Conservation (phyloP, 2,888 invertebrate species). For the Sarcophaga variegata region DNA sequence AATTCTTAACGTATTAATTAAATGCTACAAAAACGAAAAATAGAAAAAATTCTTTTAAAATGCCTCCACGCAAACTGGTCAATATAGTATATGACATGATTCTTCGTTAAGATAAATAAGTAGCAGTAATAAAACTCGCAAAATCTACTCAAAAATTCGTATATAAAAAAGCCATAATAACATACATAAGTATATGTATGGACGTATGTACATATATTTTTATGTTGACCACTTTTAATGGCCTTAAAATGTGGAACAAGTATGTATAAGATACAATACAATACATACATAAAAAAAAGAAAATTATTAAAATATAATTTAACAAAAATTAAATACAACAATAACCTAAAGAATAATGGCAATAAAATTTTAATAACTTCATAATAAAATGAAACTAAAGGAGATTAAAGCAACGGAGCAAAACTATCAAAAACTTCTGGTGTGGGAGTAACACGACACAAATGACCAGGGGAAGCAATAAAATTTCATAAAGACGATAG, state of each 20-base stretch:
- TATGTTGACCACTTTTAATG: too few relatives aligned
- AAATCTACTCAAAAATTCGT: neutral
- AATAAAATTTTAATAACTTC: conserved; percentile 64
- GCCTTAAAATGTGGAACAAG: too few relatives aligned
- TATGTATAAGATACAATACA: too few relatives aligned
- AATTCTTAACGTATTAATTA: neutral
- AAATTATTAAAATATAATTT: conserved; percentile 66
- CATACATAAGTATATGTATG: neutral
- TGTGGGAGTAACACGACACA: conserved; percentile 58
- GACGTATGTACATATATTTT: neutral
- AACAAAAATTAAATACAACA: conserved; percentile 48
- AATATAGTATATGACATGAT: neutral
- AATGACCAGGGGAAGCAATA: conserved; percentile 23
- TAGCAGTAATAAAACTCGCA: neutral
- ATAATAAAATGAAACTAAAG: conserved; percentile 44
- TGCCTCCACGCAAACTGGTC: neutral
- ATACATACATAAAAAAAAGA: conserved; percentile 15
- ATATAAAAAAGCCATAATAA: neutral
- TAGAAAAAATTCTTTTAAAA: neutral
- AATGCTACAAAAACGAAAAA: neutral
- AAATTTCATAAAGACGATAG: neutral
- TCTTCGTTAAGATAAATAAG: neutral
- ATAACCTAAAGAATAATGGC: conserved; percentile 34
- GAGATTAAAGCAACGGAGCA: conserved; percentile 10
- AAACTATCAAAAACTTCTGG: conserved; percentile 30